Base-by-base conservation (phyloP, 2,888 invertebrate species). In the Branchellion lobata region DNA sequence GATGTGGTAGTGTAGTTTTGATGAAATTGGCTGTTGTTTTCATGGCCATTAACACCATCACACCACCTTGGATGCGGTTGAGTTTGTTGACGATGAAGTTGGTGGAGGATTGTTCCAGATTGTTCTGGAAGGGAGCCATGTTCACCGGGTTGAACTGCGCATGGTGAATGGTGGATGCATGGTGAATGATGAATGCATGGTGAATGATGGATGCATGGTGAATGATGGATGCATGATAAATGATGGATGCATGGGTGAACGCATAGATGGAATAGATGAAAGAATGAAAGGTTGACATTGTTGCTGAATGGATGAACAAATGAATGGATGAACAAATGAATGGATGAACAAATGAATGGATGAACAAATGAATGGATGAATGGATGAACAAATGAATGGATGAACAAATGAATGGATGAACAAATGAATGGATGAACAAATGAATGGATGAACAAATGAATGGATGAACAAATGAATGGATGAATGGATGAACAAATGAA, bases 81-180 rank as follows among this genome's bases (percentile, higher is more conserved):
- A 89, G 84, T 82, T 88, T 89, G 76, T 85, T 85, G 76, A 89
- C 88, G 78, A 89, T 86, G 78, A 85, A 86, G 83, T 86, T 88
- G 73, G 88, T 86, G 1, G 88, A 86, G 80, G 86, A 85, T 79
- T 86, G 81, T 81, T 88, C 88, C 80, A 87, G 87, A 21, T 86
- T 85, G 29, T 86, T 83, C 8, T 87, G 84, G 83, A 89, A 89
- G 33, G 88, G 88, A 82, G 84, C 81, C 3, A 80, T 71, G 0
- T 53, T 29, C 40, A 81, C 31, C 18, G 80, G 65, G 40, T 78
- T 81, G 18, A 34, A 40, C 74, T 51, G 31, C 34, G 36, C n/a
- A 5, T 5, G 5, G 40, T 40, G 40, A 14, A 14, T 40, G 5
- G 40, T 40, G 40, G 40, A 40, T 40, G 14, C 8, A 40, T 40